These are phyloP conservation scores for Halocynthia roretzi DNA, from an alignment of 23 tunicate genomes.

Conservation along the genomic window DNA sequence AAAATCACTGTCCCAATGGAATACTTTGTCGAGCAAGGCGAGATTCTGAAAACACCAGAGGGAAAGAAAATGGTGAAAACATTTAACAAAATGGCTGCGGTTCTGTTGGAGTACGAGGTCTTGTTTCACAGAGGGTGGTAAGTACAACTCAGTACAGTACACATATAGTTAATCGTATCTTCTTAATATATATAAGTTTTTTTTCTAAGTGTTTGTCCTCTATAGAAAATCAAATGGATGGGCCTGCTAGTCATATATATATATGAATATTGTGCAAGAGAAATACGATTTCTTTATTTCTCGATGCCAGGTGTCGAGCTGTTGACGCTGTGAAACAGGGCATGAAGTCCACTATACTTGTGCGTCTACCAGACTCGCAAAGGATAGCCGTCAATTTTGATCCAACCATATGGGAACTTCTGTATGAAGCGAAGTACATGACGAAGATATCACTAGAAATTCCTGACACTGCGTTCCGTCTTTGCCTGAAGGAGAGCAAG, in stretches of 20 bases:
- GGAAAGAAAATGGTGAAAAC: slow-evolving; percentile 84
- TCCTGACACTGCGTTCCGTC: slow-evolving; percentile 83
- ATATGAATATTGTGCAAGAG: not conserved
- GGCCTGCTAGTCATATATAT: not conserved
- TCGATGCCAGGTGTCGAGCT: slow-evolving; percentile 54
- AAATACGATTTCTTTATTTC: not conserved
- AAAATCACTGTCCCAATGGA: slow-evolving; percentile 84
- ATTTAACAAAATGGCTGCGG: slow-evolving; percentile 85
- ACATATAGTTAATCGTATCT: too few relatives aligned
- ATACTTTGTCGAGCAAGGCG: slow-evolving; percentile 48
- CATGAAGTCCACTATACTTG: slow-evolving; percentile 58
- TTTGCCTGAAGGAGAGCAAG: slow-evolving; percentile 83
- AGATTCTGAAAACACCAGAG: slow-evolving; percentile 48
- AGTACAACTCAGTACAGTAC: not conserved
- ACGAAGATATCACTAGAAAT: slow-evolving; percentile 86
- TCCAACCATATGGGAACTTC: slow-evolving; percentile 81
- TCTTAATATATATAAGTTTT: too few relatives aligned
- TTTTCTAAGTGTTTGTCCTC: too few relatives aligned
- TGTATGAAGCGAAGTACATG: slow-evolving; percentile 84
- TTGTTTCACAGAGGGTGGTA: slow-evolving; percentile 95
- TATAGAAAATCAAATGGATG: too few relatives aligned
- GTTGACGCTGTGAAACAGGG: slow-evolving; percentile 72
- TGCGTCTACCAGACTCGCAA: slow-evolving; percentile 75
- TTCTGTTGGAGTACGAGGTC: slow-evolving; percentile 93
- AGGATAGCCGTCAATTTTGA: slow-evolving; percentile 84